Evolutionary conservation across 2,113 vertebrate species (phyloP), one percentile per base, ranked within the genome.

Genomic region (Chaenocephalus aceratus): DNA sequence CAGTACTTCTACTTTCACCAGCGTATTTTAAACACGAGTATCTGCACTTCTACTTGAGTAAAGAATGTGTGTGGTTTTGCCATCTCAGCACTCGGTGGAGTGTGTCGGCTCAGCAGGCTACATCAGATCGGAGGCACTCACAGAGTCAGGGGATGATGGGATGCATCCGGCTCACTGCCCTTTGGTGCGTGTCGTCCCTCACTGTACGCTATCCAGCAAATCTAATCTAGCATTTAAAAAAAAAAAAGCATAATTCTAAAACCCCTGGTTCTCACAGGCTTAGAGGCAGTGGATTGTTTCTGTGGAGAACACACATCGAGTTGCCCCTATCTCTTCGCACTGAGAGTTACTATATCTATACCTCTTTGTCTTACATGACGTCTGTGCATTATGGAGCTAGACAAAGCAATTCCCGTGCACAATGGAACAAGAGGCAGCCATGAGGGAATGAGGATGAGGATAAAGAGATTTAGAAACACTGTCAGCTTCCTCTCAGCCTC

Each of bases 91-190:
- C 1, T 82, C 76, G 61, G 34, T 71, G 70, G 46, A 71, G 63
- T 57, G 60, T 34, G 69, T 78, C 30, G 10, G 67, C 80, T 73
- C 72, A 73, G 77, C 59, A 58, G 83, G 77, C 44, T 58, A 49
- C 75, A 73, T 69, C 75, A 82, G 77, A 82, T 82, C 82, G 76
- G 54, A 71, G 83, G 75, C 79, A 62, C 69, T 84, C 83, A 57
- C 72, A 34, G 14, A 77, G 78, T 76, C 79, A 21, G 70, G 53
- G 72, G 85, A 82, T 71, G 84, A 85, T 72, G 58, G 84, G 77
- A 79, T 70, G 75, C 84, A 81, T 78, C 61, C 11, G 46, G 63
- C 77, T 88, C 70, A 71, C 6, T 14, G 70, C 66, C 53, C 3
- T 12, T 36, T 85, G 63, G 63, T 74, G 76, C 51, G 13, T 83